Evolutionary conservation across 1,140 invertebrate species (phyloP).

Genomic region (Drosophila mayri): DNA sequence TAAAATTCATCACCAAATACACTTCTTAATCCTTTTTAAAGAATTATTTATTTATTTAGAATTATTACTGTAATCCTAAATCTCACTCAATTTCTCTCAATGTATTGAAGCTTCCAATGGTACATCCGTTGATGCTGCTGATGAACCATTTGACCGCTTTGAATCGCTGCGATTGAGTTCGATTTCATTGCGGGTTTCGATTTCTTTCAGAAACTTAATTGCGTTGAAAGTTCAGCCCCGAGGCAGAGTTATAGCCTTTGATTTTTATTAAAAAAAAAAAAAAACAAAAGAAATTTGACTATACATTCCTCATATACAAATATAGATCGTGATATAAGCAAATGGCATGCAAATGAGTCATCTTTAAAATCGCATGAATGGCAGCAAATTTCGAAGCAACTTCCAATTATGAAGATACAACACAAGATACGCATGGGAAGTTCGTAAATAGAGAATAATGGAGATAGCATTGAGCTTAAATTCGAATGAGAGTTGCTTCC

Average conservation of each 20-base stretch:
- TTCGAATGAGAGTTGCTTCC: conserved; percentile 39
- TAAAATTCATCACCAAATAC: background rate
- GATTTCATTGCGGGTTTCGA: conserved; percentile 44
- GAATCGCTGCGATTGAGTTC: conserved; percentile 9
- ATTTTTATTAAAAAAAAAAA: conserved; percentile 23
- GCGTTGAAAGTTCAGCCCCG: conserved; percentile 59
- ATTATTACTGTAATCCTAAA: accelerated
- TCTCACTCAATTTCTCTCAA: background rate
- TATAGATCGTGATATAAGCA: conserved; percentile 51
- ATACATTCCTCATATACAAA: conserved; percentile 1
- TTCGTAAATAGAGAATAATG: conserved; percentile 33
- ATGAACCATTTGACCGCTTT: conserved; percentile 26
- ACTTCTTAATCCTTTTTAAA: no score
- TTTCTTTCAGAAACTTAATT: conserved; percentile 63
- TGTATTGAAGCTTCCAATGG: background rate
- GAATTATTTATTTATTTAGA: no score
- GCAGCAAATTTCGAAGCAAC: conserved; percentile 29
- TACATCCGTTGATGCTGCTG: conserved; percentile 18
- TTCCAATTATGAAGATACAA: conserved; percentile 21
- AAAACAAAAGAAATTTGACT: conserved; percentile 24
- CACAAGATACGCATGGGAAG: conserved; percentile 34
- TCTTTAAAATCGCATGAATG: conserved; percentile 36
- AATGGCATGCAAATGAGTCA: conserved; percentile 76
- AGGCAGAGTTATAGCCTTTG: conserved; percentile 22
- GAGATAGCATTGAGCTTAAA: conserved; percentile 14